These are phyloP conservation scores for Candoia aspera DNA, from an alignment of 2,113 vertebrate genomes.

Conservation along the genomic window DNA sequence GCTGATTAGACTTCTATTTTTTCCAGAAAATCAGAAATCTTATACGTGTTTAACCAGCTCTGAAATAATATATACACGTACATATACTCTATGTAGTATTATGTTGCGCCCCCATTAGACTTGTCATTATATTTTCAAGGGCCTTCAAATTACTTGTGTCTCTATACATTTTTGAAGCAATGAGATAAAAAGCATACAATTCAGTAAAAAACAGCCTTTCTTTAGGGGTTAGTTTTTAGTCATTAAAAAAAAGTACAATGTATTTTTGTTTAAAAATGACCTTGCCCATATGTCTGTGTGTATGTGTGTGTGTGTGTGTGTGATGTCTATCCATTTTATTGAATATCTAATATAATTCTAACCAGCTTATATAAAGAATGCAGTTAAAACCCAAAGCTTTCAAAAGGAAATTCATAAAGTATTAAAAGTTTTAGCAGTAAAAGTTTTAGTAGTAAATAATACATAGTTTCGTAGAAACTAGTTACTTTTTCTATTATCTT, in stretches of 20 bases:
- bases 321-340: not conserved
- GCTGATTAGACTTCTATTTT: not conserved
- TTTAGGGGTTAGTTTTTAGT: conserved; percentile 26
- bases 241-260: not conserved
- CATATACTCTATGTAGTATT: not conserved
- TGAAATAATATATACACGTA: conserved; percentile 21
- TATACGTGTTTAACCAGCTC: conserved; percentile 18
- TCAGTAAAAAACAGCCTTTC: conserved; percentile 25
- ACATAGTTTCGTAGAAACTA: conserved; percentile 8
- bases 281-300: not conserved
- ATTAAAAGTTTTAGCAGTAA: not conserved
- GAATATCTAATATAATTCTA: not conserved
- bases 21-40: conserved; percentile 34
- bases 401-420: not conserved
- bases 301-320: not conserved
- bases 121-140: conserved; percentile 64
- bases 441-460: not conserved
- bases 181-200: conserved; percentile 12
- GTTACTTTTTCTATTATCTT: conserved; percentile 38
- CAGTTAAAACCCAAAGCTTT: conserved; percentile 1
- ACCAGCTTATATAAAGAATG: conserved; percentile 18
- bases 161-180: conserved; percentile 45
- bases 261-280: conserved; percentile 25
- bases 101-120: conserved; percentile 37
- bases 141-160: conserved; percentile 39